Evolutionary conservation across 1,140 invertebrate species (phyloP).

Genomic region (Drosophila tsacasi): DNA sequence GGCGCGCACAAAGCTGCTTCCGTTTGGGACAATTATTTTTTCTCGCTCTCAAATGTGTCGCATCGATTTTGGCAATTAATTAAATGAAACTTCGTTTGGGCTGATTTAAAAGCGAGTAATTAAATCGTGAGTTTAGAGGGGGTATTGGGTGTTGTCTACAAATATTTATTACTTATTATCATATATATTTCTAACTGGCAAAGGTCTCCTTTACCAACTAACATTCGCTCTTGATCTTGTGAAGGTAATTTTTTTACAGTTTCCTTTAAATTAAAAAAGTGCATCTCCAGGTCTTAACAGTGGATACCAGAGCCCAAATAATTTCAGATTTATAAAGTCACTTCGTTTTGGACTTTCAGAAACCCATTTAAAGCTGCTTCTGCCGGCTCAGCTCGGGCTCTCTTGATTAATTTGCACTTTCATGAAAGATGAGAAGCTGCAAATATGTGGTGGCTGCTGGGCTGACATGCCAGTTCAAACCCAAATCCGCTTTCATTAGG

Average conservation of each 20-base stretch:
- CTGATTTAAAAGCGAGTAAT: background rate
- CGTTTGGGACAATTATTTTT: constrained; percentile 24
- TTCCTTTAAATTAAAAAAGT: too few species aligned
- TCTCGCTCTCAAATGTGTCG: constrained; percentile 11
- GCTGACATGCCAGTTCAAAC: background rate
- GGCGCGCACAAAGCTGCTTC: constrained; percentile 22
- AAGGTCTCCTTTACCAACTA: too few species aligned
- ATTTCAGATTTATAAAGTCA: background rate
- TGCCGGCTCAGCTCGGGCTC: background rate
- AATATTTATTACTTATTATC: background rate
- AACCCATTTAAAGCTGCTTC: constrained; percentile 1
- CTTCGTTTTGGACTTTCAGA: too few species aligned
- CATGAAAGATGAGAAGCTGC: constrained; percentile 1
- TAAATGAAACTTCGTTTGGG: constrained; percentile 38
- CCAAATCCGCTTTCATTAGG: constrained; percentile 2
- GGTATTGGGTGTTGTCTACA: background rate
- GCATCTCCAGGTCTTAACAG: too few species aligned
- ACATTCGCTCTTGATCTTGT: too few species aligned
- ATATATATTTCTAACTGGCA: background rate
- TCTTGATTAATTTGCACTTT: background rate
- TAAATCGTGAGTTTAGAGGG: too few species aligned
- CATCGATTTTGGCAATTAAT: constrained; percentile 54
- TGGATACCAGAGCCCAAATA: background rate
- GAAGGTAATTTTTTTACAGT: too few species aligned
- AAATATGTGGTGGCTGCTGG: constrained; percentile 4